Conservation (phyloP, 2,113 vertebrate species). For the Monopterus albus region DNA sequence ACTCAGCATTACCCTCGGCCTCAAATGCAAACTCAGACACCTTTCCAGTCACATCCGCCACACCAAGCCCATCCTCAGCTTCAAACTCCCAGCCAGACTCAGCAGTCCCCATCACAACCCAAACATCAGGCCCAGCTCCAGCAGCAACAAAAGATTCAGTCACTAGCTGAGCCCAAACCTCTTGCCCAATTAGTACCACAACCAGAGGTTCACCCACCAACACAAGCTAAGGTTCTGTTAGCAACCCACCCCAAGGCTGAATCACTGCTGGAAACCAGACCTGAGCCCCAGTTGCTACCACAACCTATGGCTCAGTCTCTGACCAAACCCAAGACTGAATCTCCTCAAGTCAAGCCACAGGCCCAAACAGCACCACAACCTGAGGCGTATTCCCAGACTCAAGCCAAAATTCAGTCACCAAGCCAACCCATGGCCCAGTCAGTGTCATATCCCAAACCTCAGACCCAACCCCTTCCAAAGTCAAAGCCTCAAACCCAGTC, state of each 20-base stretch:
- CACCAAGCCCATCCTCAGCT: slow-evolving; percentile 7
- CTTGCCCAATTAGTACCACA: neutral
- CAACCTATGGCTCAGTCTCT: neutral
- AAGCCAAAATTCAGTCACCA: slow-evolving; percentile 4
- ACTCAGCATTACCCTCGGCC: slow-evolving; percentile 36
- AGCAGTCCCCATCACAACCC: slow-evolving; percentile 23
- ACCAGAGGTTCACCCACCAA: neutral
- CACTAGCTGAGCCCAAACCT: neutral
- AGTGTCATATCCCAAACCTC: neutral
- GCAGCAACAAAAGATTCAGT: slow-evolving; percentile 6
- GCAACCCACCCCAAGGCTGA: neutral
- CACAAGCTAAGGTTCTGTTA: neutral
- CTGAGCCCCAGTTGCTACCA: neutral
- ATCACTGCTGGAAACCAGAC: neutral
- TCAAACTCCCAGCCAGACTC: slow-evolving; percentile 15
- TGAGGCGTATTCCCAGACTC: neutral
- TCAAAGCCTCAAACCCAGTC: neutral
- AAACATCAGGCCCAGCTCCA: slow-evolving; percentile 36
- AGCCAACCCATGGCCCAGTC: slow-evolving; percentile 4
- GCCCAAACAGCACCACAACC: slow-evolving; percentile 3
- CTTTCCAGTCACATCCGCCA: slow-evolving; percentile 7
- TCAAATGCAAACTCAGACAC: slow-evolving; percentile 42
- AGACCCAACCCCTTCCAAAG: neutral
- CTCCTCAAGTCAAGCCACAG: neutral
- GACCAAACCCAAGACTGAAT: neutral